Conservation (phyloP, 2,797 vertebrate species). For the Otus scops region DNA sequence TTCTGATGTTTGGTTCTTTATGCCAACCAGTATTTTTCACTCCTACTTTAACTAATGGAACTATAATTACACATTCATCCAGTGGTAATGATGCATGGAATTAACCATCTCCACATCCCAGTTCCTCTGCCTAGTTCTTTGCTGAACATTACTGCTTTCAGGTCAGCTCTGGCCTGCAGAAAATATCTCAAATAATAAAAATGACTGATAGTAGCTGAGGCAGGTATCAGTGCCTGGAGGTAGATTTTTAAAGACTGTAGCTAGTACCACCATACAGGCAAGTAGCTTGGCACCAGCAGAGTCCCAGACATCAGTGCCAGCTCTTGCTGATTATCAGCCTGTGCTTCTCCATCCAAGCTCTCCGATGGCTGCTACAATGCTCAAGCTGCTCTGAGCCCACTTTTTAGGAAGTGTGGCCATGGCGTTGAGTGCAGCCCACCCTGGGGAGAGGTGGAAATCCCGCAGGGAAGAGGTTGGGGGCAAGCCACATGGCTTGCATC, state of each 20-base stretch:
- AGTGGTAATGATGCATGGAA: background rate
- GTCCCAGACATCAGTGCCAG: background rate
- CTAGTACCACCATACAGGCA: background rate
- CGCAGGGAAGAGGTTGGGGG: background rate
- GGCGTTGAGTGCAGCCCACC: background rate
- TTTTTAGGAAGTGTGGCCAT: fast-evolving
- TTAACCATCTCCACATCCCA: background rate
- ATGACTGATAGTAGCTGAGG: background rate
- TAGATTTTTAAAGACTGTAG: background rate
- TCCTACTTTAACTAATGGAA: background rate
- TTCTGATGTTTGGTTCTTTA: background rate
- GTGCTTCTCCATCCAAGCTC: background rate
- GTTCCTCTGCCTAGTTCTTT: background rate
- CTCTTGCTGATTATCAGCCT: background rate
- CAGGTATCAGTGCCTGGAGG: background rate
- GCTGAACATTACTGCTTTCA: background rate
- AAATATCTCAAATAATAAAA: background rate
- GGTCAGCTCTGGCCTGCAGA: background rate
- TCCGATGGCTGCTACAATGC: fast-evolving
- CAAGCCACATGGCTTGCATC: fast-evolving
- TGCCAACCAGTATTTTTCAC: background rate
- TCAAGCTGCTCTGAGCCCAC: background rate
- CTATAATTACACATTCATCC: background rate
- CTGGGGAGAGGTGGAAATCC: background rate
- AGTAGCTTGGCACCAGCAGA: background rate